Evolutionary conservation across 2,888 invertebrate species (phyloP), one percentile per base, ranked within the genome.

Genomic region (Rutpela maculata): DNA sequence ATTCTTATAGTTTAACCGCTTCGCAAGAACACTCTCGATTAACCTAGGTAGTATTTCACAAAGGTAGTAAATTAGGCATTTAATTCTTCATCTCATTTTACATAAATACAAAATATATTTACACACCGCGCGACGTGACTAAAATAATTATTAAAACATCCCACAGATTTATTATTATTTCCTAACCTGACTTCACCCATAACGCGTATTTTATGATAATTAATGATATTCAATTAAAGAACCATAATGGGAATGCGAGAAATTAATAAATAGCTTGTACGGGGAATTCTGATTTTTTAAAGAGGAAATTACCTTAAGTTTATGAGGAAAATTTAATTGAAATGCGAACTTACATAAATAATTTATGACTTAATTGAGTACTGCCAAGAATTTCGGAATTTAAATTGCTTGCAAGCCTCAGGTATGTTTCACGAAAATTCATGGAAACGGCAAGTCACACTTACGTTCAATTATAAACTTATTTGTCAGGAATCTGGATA

Each of bases 341-440:
- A 68, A 55, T 22, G 68, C n/a, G 22, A 31, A 18, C 56, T 17
- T 65, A 65, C 65, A 19, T 65, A 70, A 62, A 26, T 17, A 70
- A 57, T 62, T 70, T 62, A 60, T 17, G 35, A 17, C n/a, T n/a
- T n/a, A n/a, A n/a, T 19, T 19, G 12, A 22, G 22, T 19, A 26
- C 11, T 70, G 70, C 70, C 70, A 62, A 70, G 59, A 70, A 70
- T 60, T 70, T 43, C n/a, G 70, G 22, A 43, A 70, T 70, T 60
- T 50, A 38, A 69, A 69, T 69, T 59, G 31, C 31, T 59, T 4
- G 59, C 70, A n/a, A 60, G n/a, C 19, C 31, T n/a, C 70, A 38
- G 19, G 60, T 38, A 60, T 62, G 60, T 69, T 62, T 62, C 70
- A 70, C 60, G 60, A 38, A 70, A 60, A 70, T 70, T 60, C 60